These are phyloP conservation scores for Myiagra hebetior DNA, from an alignment of 2,113 vertebrate species.

Conservation along the genomic window DNA sequence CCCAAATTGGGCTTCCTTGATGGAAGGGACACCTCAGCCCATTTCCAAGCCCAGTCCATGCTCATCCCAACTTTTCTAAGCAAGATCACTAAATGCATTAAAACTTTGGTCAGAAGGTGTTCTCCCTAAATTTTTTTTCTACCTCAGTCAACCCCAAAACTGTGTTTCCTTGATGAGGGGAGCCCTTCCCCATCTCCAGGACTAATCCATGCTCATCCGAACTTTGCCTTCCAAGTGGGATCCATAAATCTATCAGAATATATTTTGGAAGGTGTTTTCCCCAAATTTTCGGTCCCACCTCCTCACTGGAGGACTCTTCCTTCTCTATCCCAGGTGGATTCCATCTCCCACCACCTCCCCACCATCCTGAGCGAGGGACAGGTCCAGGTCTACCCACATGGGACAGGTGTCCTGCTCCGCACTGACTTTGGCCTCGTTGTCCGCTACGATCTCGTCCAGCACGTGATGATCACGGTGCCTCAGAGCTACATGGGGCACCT, in stretches of 20 bases:
- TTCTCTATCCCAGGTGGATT: conserved; percentile 46
- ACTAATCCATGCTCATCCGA: accelerated
- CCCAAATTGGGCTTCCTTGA: neutral
- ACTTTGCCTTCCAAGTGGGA: neutral
- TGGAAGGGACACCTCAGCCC: neutral
- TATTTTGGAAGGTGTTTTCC: neutral
- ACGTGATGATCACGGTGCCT: conserved; percentile 24
- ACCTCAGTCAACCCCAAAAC: neutral
- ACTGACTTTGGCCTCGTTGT: conserved; percentile 58
- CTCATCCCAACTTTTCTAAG: neutral
- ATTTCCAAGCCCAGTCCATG: neutral
- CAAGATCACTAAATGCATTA: neutral
- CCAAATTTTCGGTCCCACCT: neutral
- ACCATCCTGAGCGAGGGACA: neutral
- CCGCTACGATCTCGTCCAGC: conserved; percentile 59
- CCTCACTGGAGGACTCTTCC: neutral
- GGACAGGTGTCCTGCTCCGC: neutral
- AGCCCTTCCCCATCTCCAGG: neutral
- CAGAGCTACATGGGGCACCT: conserved; percentile 50
- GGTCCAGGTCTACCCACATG: conserved; percentile 36
- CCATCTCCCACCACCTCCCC: conserved; percentile 38
- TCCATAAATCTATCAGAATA: neutral
- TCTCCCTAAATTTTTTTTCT: neutral
- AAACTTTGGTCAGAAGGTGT: neutral
- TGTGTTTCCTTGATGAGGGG: neutral